phyloP scores from a whole-genome alignment of 1,140 invertebrate species.

The Mycetomoellerius zeteki region DNA sequence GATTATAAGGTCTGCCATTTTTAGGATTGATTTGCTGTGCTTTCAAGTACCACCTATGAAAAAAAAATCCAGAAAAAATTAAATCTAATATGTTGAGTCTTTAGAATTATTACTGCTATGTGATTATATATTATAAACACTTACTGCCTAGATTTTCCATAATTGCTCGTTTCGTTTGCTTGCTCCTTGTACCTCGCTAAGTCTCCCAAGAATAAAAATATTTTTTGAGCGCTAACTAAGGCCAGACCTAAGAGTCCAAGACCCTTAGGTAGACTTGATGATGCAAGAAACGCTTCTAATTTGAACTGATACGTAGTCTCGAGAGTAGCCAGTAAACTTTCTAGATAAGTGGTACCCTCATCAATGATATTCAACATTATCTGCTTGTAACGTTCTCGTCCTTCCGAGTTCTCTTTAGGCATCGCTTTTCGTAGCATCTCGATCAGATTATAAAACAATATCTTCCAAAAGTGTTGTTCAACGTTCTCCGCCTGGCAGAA shows the following conservation, averaged over 20 bases:
- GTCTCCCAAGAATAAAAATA: slow-evolving; percentile 96
- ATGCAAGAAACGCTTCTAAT: slow-evolving; percentile 88
- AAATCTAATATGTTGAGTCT: slow-evolving; percentile 2
- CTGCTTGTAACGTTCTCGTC: slow-evolving; percentile 88
- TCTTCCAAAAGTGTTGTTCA: slow-evolving; percentile 97
- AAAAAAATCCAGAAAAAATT: slow-evolving; percentile 67
- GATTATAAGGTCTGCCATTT: slow-evolving; percentile 97
- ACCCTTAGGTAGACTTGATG: slow-evolving; percentile 88
- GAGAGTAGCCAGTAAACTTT: slow-evolving; percentile 91
- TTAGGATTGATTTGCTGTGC: slow-evolving; percentile 97
- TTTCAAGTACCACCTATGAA: slow-evolving; percentile 94
- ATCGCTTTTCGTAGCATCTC: slow-evolving; percentile 92
- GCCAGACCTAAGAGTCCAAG: slow-evolving; percentile 91
- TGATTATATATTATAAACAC: slow-evolving; percentile 73
- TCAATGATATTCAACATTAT: slow-evolving; percentile 92
- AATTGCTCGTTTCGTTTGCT: slow-evolving; percentile 94
- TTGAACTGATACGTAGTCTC: slow-evolving; percentile 92
- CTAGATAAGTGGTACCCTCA: slow-evolving; percentile 93
- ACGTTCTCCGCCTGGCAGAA: slow-evolving; percentile 96
- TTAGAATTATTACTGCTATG: slow-evolving; percentile 19
- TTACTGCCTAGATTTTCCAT: slow-evolving; percentile 93
- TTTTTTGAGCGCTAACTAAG: slow-evolving; percentile 94
- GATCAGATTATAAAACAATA: slow-evolving; percentile 96
- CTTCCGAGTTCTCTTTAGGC: slow-evolving; percentile 86
- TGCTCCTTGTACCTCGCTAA: slow-evolving; percentile 96